Evolutionary conservation across 2,888 invertebrate species (phyloP).

Genomic region (Petrolisthes manimaculis): DNA sequence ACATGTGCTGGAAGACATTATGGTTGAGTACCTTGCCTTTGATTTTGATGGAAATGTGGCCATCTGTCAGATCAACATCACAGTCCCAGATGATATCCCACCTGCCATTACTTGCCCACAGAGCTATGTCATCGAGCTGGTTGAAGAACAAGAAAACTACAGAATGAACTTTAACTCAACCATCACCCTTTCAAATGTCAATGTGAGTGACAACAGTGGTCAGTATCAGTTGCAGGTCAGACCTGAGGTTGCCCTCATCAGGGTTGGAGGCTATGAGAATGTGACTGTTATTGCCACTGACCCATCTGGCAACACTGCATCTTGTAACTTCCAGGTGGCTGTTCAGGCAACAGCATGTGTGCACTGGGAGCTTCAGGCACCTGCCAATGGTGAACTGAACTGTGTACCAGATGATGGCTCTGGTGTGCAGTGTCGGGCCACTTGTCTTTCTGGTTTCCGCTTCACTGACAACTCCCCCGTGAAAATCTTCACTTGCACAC

Average conservation of each 20-base stretch:
- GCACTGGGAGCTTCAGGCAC: constrained; percentile 91
- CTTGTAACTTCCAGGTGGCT: constrained; percentile 92
- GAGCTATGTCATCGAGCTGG: constrained; percentile 92
- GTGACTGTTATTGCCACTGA: constrained; percentile 91
- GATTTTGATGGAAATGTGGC: constrained; percentile 98
- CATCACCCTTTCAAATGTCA: constrained; percentile 41
- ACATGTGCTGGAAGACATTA: constrained; percentile 89
- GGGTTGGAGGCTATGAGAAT: constrained; percentile 85
- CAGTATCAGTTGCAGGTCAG: constrained; percentile 77
- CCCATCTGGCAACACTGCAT: constrained; percentile 87
- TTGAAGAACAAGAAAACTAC: constrained; percentile 90
- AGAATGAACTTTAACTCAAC: constrained; percentile 93
- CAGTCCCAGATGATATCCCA: constrained; percentile 92
- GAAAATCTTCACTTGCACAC: constrained; percentile 88
- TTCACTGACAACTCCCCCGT: constrained; percentile 91
- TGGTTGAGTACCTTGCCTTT: constrained; percentile 94
- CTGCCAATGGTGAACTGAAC: constrained; percentile 88
- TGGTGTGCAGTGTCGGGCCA: constrained; percentile 88
- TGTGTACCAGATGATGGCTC: constrained; percentile 77
- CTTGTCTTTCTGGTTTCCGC: constrained; percentile 87
- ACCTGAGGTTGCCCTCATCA: constrained; percentile 86
- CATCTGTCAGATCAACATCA: constrained; percentile 95
- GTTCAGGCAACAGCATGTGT: constrained; percentile 95
- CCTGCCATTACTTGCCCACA: constrained; percentile 91
- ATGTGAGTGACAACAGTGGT: constrained; percentile 58